phyloP scores from a whole-genome alignment of 2,113 vertebrate species.

The Holacanthus passer region DNA sequence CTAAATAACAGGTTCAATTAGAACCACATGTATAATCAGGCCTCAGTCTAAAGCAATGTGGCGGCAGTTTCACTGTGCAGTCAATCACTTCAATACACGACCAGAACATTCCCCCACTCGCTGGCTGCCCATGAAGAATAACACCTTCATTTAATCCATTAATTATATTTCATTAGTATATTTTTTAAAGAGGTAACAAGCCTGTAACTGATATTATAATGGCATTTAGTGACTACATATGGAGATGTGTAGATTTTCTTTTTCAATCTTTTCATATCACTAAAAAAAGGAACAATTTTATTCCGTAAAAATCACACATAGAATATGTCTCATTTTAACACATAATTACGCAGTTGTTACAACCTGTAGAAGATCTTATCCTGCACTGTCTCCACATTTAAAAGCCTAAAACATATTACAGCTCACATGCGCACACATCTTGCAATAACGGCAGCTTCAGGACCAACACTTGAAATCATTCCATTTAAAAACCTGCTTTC shows the following conservation, averaged over 20 bases:
- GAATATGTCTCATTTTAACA: conserved; percentile 9
- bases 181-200: conserved; percentile 37
- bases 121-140: conserved; percentile 32
- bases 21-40: conserved; percentile 87
- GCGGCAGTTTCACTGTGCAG: conserved; percentile 61
- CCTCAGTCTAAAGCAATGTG: conserved; percentile 71
- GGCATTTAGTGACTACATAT: background rate
- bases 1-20: conserved; percentile 86
- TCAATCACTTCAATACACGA: conserved; percentile 62
- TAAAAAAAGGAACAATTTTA: background rate
- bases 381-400: background rate
- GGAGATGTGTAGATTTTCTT: conserved; percentile 1
- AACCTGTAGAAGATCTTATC: conserved; percentile 9
- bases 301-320: background rate
- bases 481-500: conserved; percentile 35
- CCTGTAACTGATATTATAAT: background rate
- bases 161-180: conserved; percentile 50
- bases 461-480: conserved; percentile 52
- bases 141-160: conserved; percentile 46
- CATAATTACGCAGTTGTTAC: conserved; percentile 18
- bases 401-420: conserved; percentile 28
- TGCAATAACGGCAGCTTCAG: conserved; percentile 45
- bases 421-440: conserved; percentile 13
- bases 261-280: conserved; percentile 16
- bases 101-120: conserved; percentile 39